Evolutionary conservation across 92 coral and sea anemone genomes (phyloP), one percentile per base, ranked within the genome.

Genomic region (Epizoanthus ramosus): DNA sequence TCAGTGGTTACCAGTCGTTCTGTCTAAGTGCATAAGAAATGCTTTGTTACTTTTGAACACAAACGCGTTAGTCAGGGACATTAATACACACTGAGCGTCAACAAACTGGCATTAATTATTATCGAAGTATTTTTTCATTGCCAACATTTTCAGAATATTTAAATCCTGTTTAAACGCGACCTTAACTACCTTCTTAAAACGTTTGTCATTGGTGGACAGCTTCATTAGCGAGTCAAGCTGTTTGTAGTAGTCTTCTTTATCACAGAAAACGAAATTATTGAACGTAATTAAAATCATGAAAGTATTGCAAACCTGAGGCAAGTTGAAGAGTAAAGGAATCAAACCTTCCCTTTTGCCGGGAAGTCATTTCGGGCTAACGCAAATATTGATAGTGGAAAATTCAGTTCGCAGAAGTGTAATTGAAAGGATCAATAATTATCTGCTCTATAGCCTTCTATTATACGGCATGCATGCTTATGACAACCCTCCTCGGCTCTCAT

Each of bases 31-130:
- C 56, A 41, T 12, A 10, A 66, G 21, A 21, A 77, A 39, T 41
- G 33, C 35, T 39, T 77, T 77, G 65, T 77, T 61, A 33, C 45
- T 76, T 59, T 12, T 59, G 69, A 60, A 13, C 57, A 37, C 35
- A 77, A 57, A 77, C 82, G 82, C 82, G 82, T 61, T 71, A 25
- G 5, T n/a, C 24, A 54, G 21, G 65, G 82, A 61, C 82, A 60
- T 77, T 43, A 43, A 33, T 41, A 14, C 54, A 7, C 23, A 61
- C 41, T 77, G 35, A 39, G 71, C 71, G 82, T 61, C 71, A 43
- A 19, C 18, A 69, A 77, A 24, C 70, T 57, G 71, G 59, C 41
- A 33, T 63, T 60, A 60, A 77, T 57, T 61, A 22, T 25, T 28
- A 37, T 77, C 52, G 3, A 41, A 61, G 66, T 61, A 21, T 35